phyloP scores from a whole-genome alignment of 1,140 invertebrate genomes.

The Agrilus planipennis region DNA sequence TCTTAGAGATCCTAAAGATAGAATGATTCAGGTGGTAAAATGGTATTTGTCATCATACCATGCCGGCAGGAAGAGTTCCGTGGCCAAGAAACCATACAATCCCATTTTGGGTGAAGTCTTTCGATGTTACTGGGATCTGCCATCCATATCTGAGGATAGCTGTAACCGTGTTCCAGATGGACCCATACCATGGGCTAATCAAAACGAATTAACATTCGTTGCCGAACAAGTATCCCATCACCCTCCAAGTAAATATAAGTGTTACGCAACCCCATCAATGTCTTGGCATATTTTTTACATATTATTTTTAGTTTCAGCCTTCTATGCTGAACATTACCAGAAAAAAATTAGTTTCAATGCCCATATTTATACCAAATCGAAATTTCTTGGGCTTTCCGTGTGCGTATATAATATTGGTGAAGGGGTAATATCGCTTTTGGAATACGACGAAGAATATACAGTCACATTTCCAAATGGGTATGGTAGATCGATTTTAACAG shows the following conservation, averaged over 20 bases:
- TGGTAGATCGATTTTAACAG: constrained; percentile 87
- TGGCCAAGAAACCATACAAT: constrained; percentile 97
- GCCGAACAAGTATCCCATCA: constrained; percentile 99
- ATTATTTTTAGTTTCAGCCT: constrained; percentile 71
- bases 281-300: constrained; percentile 3
- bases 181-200: constrained; percentile 68
- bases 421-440: constrained; percentile 68
- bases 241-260: constrained; percentile 75
- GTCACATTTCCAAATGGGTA: constrained; percentile 94
- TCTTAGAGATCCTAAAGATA: constrained; percentile 65
- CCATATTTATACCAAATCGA: constrained; percentile 96
- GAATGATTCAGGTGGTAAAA: constrained; percentile 84
- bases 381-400: constrained; percentile 92
- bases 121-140: constrained; percentile 75
- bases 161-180: constrained; percentile 51
- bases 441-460: constrained; percentile 83
- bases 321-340: constrained; percentile 89
- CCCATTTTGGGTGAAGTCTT: constrained; percentile 93
- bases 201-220: constrained; percentile 76
- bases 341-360: constrained; percentile 86
- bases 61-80: constrained; percentile 84
- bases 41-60: constrained; percentile 98
- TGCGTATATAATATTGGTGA: constrained; percentile 81
- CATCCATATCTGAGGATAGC: constrained; percentile 19
- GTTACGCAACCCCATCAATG: constrained; percentile 4